These are phyloP conservation scores for Anthophora plumipes DNA, from an alignment of 2,888 invertebrate species.

Conservation along the genomic window DNA sequence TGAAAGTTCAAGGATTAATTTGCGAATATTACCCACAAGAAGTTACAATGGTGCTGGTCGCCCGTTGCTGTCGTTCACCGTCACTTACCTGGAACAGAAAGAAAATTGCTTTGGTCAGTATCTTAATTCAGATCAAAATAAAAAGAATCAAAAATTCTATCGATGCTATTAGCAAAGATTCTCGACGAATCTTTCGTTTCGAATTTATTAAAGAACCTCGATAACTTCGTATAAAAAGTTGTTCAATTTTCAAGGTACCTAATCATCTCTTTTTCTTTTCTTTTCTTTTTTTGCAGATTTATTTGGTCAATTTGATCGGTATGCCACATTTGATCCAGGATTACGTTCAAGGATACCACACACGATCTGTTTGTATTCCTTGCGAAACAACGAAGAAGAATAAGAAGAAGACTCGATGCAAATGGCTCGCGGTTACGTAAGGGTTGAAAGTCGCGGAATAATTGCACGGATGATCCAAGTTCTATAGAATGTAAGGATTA, in stretches of 20 bases:
- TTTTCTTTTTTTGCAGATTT: too few species aligned
- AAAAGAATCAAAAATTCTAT: too few species aligned
- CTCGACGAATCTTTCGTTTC: too few species aligned
- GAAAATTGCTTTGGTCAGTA: neutral
- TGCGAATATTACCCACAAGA: constrained; percentile 31
- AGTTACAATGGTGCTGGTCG: neutral
- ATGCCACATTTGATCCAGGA: constrained; percentile 36
- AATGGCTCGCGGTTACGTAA: constrained; percentile 38
- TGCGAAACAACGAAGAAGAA: neutral
- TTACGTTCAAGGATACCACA: constrained; percentile 19
- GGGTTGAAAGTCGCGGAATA: constrained; percentile 48
- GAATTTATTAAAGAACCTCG: too few species aligned
- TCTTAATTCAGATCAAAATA: too few species aligned
- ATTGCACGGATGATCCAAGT: constrained; percentile 61
- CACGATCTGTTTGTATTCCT: neutral
- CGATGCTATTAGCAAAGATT: too few species aligned
- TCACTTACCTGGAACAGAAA: constrained; percentile 57
- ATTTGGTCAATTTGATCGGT: constrained; percentile 49
- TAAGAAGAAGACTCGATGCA: constrained; percentile 12
- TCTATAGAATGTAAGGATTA: constrained; percentile 64
- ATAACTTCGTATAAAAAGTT: too few species aligned
- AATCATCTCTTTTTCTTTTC: too few species aligned
- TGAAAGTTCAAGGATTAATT: neutral
- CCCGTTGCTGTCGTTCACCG: neutral
- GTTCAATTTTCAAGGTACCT: too few species aligned